Evolutionary conservation across 2,888 invertebrate species (phyloP), one percentile per base, ranked within the genome.

Genomic region (Saturnia pavonia): DNA sequence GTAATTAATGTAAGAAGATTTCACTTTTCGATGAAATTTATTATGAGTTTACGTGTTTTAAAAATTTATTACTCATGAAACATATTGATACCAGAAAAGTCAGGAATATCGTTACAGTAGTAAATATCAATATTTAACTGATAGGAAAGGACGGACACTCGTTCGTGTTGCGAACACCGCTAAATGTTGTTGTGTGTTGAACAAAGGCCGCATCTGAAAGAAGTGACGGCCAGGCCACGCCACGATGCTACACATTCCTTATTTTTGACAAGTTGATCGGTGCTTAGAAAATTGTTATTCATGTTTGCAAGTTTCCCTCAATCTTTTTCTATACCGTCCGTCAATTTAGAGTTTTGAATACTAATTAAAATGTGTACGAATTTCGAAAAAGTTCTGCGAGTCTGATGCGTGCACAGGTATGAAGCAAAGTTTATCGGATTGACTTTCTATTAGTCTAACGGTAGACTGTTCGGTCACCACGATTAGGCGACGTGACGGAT

Each of bases 1-100:
- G 63, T 63, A 63, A 63, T 63, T 34, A 63, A 63, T 63, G 63
- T 63, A 34, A 65, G 27, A 27, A 16, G 65, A 65, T 65, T 65
- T 65, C 40, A 40, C 65, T 65, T 40, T 65, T 65, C 19, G 34
- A n/a, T n/a, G 2, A 40, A 65, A 42, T 68, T 19, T 48, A 27
- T 68, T 48, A 68, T 48, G 48, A 27, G 16, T 48, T 48, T 48
- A 45, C 25, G 22, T 67, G 48, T 68, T 48, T 60, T 65, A 40
- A 65, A 40, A 65, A 40, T 40, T 40, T n/a, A 19, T 65, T 40
- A 25, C 19, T n/a, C 63, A 27, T 27, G 34, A 63, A 63, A 63
- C 34, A 63, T 63, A 34, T 16, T 60, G 6, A 16, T 65, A 9
- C 40, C n/a, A 40, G 57, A 12, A 12, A 60, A 60, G 14, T 27